A percentile compares a stretch with the other conserved stretches of the same genome.
Evolutionary conservation across 2,113 vertebrate genomes (phyloP).

Genomic region (Ursus arctos): DNA sequence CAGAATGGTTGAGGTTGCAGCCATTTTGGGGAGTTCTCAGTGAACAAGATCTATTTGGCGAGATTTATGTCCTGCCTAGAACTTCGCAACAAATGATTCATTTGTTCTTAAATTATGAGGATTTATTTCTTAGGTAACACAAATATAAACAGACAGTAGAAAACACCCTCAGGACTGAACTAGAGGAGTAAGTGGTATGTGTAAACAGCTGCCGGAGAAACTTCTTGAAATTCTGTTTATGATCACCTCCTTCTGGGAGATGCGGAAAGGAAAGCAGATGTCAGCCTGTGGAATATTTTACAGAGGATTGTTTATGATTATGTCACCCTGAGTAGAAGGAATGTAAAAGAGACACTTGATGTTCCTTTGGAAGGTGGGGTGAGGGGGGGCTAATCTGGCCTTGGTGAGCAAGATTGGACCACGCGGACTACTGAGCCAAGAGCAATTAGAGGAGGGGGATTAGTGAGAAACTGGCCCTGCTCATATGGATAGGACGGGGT

Average conservation of each 20-base stretch:
- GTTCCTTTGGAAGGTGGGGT: neutral
- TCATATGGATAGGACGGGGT: neutral
- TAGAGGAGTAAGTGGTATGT: neutral
- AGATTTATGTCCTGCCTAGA: slow-evolving; percentile 38
- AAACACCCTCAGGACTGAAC: slow-evolving; percentile 53
- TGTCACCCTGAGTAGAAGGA: slow-evolving; percentile 33
- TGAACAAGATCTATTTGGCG: slow-evolving; percentile 56
- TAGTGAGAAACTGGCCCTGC: neutral
- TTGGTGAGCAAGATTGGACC: neutral
- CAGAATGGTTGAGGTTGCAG: slow-evolving; percentile 29
- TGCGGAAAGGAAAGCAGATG: slow-evolving; percentile 67
- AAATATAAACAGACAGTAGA: slow-evolving; percentile 42
- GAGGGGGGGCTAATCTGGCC: neutral
- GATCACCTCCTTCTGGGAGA: slow-evolving; percentile 51
- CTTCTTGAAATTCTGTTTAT: slow-evolving; percentile 66
- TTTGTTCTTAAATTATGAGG: slow-evolving; percentile 63
- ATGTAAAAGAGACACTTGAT: neutral
- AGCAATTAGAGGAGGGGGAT: neutral
- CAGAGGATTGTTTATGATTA: slow-evolving; percentile 45
- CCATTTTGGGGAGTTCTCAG: neutral
- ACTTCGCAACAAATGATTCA: slow-evolving; percentile 25
- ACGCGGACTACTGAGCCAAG: neutral
- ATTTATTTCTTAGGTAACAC: slow-evolving; percentile 74
- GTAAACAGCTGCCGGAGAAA: slow-evolving; percentile 54
- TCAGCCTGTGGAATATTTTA: slow-evolving; percentile 45